phyloP scores from a whole-genome alignment of 2,113 vertebrate genomes.

The Pungitius pungitius region DNA sequence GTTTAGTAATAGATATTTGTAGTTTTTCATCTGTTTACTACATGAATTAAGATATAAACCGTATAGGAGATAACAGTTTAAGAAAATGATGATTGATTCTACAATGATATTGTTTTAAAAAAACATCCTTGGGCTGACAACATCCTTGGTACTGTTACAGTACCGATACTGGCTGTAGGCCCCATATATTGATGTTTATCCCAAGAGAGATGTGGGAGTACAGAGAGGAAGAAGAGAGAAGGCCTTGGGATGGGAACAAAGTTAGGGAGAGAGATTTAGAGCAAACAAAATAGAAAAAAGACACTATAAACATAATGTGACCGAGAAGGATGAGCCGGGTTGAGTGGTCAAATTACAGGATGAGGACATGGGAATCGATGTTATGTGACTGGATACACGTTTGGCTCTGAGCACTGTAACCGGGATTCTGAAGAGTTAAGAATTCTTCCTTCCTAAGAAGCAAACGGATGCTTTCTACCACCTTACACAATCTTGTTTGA shows the following conservation, averaged over 20 bases:
- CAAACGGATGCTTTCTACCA: not conserved
- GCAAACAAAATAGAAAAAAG: slow-evolving; percentile 4
- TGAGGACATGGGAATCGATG: slow-evolving; percentile 16
- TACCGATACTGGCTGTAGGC: not conserved
- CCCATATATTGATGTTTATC: slow-evolving; percentile 8
- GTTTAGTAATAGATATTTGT: no score
- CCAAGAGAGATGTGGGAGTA: not conserved
- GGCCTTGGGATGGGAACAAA: slow-evolving; percentile 4
- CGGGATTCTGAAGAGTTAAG: not conserved
- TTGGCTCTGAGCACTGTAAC: not conserved
- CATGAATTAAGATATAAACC: not conserved
- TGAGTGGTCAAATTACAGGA: slow-evolving; percentile 14
- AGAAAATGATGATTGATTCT: not conserved
- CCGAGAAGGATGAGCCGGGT: not conserved
- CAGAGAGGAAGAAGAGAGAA: not conserved
- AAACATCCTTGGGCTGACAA: not conserved
- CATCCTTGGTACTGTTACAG: not conserved
- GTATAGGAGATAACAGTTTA: not conserved
- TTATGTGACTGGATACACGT: slow-evolving; percentile 2
- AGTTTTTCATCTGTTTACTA: not conserved
- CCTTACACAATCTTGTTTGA: not conserved
- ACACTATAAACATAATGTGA: not conserved
- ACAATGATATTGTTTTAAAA: not conserved
- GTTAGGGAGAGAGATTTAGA: not conserved
- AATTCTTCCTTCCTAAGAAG: not conserved